Percentiles rank a stretch among this genome's conserved stretches.
Conservation (phyloP, 2,797 vertebrate genomes). For the Lycodopsis pacificus region DNA sequence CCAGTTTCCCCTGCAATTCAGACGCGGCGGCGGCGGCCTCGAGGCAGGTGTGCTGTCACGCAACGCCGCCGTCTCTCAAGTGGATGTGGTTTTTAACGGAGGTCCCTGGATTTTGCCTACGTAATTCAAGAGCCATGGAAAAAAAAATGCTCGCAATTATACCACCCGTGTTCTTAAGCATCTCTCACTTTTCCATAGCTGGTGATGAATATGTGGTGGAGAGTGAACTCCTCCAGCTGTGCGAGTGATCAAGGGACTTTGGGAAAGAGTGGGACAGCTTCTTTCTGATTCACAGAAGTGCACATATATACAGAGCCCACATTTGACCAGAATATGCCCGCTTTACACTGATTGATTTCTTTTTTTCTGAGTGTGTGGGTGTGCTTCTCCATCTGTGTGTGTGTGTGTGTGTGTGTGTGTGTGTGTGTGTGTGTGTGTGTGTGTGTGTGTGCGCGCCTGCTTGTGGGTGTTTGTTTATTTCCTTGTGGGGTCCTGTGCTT, state of each 20-base stretch:
- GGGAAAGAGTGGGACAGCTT: conserved; percentile 51
- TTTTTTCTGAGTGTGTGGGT: conserved; percentile 35
- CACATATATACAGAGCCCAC: conserved; percentile 73
- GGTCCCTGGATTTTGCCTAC: conserved; percentile 12
- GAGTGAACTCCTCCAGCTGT: conserved; percentile 56
- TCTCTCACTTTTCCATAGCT: conserved; percentile 67
- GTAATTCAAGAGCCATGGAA: conserved; percentile 62
- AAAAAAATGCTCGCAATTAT: conserved; percentile 39
- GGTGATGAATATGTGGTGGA: conserved; percentile 37
- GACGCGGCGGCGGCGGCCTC: conserved; percentile 13
- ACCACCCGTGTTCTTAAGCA: conserved; percentile 44
- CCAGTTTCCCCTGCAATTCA: conserved; percentile 63
- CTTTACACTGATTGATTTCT: conserved; percentile 62
- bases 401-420: conserved; percentile 43
- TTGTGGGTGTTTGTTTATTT: conserved; percentile 40
- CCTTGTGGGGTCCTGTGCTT: conserved; percentile 47
- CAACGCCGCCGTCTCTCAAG: conserved; percentile 39
- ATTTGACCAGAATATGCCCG: conserved; percentile 59
- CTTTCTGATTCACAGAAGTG: conserved; percentile 53
- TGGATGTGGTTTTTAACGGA: conserved; percentile 49
- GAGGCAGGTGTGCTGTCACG: conserved; percentile 54
- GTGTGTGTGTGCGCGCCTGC: conserved; percentile 44
- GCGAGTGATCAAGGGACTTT: conserved; percentile 71
- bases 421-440: conserved; percentile 36
- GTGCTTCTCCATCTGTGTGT: neutral